Conservation (phyloP, 2,888 invertebrate species). For the Galerucella nymphaeae region DNA sequence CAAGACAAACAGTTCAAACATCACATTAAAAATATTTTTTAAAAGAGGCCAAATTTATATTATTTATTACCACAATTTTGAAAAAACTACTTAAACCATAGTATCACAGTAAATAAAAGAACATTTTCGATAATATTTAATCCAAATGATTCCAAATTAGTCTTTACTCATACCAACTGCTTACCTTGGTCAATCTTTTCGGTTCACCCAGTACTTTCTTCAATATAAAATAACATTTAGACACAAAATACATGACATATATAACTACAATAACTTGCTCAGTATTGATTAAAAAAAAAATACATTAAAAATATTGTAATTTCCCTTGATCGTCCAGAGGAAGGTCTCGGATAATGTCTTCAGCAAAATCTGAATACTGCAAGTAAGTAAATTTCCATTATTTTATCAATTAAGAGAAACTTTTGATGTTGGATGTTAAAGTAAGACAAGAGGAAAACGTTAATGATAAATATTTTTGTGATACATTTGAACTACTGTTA, state of each 20-base stretch:
- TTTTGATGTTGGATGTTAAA: no score
- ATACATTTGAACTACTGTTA: no score
- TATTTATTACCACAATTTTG: neutral
- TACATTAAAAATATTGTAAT: conserved; percentile 19
- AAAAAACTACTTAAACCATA: neutral
- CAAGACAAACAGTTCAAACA: no score
- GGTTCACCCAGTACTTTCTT: neutral
- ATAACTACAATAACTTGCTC: neutral
- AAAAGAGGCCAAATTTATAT: no score
- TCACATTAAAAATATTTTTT: no score
- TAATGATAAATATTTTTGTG: no score
- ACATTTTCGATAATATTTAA: neutral
- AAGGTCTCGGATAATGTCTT: neutral
- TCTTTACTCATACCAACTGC: no score
- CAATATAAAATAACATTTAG: neutral
- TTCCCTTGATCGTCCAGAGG: conserved; percentile 5
- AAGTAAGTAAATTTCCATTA: neutral
- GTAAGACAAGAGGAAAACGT: no score
- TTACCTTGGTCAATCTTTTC: neutral
- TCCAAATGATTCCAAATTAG: no score
- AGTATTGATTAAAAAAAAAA: neutral
- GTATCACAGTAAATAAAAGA: neutral
- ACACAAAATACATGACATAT: neutral
- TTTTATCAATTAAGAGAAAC: no score
- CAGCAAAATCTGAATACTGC: neutral